These are phyloP conservation scores for Brenthis ino DNA, from an alignment of 2,888 invertebrate genomes.

Conservation along the genomic window DNA sequence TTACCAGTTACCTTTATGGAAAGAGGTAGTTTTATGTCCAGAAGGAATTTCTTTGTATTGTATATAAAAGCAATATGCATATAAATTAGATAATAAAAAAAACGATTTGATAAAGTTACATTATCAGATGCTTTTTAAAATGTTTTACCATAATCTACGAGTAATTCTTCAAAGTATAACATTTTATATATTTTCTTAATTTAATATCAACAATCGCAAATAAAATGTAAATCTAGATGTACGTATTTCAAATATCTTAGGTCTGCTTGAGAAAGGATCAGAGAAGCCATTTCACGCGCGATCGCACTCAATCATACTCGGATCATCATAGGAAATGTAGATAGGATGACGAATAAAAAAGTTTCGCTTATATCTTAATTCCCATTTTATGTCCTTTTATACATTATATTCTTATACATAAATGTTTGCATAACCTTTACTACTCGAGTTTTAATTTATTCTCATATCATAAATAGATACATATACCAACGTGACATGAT, in stretches of 20 bases:
- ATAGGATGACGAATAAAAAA: constrained; percentile 28
- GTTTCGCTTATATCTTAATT: constrained; percentile 29
- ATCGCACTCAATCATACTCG: constrained; percentile 66
- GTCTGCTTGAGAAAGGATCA: constrained; percentile 55
- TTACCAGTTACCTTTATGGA: background rate
- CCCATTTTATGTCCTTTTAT: constrained; percentile 1
- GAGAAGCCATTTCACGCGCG: constrained; percentile 68
- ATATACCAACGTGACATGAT: constrained; percentile 7
- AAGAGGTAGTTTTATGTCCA: background rate
- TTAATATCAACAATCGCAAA: background rate
- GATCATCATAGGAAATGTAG: constrained; percentile 49
- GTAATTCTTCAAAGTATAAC: background rate
- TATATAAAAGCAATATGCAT: background rate
- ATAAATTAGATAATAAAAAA: background rate
- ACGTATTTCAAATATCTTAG: constrained; percentile 39
- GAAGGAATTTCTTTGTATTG: background rate
- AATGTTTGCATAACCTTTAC: background rate
- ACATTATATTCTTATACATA: background rate
- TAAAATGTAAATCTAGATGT: constrained; percentile 22
- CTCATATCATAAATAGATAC: background rate
- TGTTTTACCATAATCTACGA: background rate
- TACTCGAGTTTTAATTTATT: background rate
- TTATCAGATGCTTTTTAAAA: no score
- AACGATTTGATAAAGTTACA: no score
- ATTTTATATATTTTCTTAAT: constrained; percentile 6